A percentile compares a stretch with the other conserved stretches of the same genome.
Evolutionary conservation across 92 coral and sea anemone genomes (phyloP).

Genomic region (Phymanthus crucifer): DNA sequence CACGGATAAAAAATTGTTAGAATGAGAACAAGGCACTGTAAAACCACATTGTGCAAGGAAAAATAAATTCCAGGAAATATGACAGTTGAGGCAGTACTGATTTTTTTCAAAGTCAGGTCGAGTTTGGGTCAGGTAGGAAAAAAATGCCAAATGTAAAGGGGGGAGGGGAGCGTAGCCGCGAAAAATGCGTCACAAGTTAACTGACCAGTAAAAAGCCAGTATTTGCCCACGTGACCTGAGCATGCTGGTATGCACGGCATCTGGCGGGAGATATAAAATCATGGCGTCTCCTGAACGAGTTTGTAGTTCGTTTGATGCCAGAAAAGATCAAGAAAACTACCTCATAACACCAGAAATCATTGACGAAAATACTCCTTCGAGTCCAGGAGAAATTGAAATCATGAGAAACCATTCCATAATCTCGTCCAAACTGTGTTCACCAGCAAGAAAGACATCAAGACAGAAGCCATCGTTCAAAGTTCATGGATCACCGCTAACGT

Average conservation of each 20-base stretch:
- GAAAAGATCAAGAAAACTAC: slow-evolving; percentile 11
- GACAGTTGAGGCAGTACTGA: too few relatives aligned
- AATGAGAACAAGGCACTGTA: too few relatives aligned
- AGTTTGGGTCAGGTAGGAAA: too few relatives aligned
- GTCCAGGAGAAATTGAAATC: slow-evolving; percentile 63
- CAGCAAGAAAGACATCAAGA: slow-evolving; percentile 68
- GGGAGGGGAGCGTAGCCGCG: background rate
- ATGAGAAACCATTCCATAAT: slow-evolving; percentile 90
- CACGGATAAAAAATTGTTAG: too few relatives aligned
- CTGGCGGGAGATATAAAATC: slow-evolving; percentile 84
- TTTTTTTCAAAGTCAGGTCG: too few relatives aligned
- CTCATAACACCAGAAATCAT: slow-evolving; percentile 8
- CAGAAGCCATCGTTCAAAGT: slow-evolving; percentile 53
- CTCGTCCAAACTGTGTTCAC: slow-evolving; percentile 68
- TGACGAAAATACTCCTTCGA: slow-evolving; percentile 70
- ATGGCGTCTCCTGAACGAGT: slow-evolving; percentile 69
- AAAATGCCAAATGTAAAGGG: too few relatives aligned
- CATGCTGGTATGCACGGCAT: slow-evolving; percentile 65
- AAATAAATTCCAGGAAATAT: too few relatives aligned
- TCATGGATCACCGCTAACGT: slow-evolving; percentile 50
- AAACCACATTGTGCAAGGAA: too few relatives aligned
- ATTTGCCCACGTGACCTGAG: slow-evolving; percentile 57
- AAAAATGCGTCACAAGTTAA: background rate
- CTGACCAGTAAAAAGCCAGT: background rate
- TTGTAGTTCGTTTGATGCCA: slow-evolving; percentile 35